Evolutionary conservation across 2,797 vertebrate genomes (phyloP), one percentile per base, ranked within the genome.

Genomic region (Gallinago solitaria): DNA sequence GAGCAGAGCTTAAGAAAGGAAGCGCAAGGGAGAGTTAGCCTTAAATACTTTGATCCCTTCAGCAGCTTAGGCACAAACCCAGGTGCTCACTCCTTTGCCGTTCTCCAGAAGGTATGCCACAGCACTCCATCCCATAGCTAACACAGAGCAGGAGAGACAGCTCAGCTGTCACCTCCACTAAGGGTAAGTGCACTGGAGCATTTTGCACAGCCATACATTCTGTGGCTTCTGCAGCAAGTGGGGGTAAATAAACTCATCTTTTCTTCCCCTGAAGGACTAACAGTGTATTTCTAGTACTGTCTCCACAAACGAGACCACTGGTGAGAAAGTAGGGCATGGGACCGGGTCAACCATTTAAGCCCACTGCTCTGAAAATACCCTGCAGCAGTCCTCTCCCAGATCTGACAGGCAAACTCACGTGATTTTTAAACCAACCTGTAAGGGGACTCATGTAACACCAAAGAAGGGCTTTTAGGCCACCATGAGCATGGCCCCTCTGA

Each of bases 1-100:
- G 56, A 87, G 69, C 45, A 89, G 68, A 80, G 78, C 84, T 93
- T 87, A 95, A 78, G 71, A 45, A 90, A 30, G 11, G 69, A 88
- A 93, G 70, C 1, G 3, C 71, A 79, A 95, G 47, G 27, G 76
- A 95, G 79, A 91, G 76, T 64, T 75, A 81, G 9, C 60, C 78
- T 39, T 87, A 89, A 96, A 41, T 45, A 91, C 70, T 74, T 57
- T 64, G 57, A 89, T 81, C 71, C 33, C 32, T 92, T 91, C 86
- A 93, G 50, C 48, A 90, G 81, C 81, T 90, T 87, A 84, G 57
- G 33, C 53, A 32, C 23, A 81, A 54, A 73, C 83, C 7, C 64
- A 80, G 68, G 56, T 68, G 61, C 16, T 89, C 7, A 12, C 25
- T 83, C 21, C 70, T 63, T 59, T 53, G 77, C 59, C 3, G 2